A percentile compares a stretch with the other conserved stretches of the same genome.
phyloP scores from a whole-genome alignment of 2,113 vertebrate species.

The Oriolus oriolus region DNA sequence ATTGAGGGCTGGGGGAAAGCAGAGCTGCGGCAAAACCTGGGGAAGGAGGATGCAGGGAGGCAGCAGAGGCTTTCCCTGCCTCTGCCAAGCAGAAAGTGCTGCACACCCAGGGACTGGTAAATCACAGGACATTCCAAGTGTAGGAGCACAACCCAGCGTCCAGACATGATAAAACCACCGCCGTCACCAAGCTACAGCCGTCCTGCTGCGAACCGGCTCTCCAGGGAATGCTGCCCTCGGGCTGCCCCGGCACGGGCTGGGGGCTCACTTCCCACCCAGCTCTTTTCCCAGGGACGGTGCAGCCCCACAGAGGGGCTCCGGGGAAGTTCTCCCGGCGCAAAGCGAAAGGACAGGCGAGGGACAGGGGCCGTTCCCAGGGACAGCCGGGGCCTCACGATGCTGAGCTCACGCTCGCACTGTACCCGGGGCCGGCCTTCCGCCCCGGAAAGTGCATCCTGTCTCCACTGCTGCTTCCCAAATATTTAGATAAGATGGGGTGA shows the following conservation, averaged over 20 bases:
- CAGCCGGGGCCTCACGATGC: not conserved
- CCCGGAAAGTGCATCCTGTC: not conserved
- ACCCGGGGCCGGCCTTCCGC: not conserved
- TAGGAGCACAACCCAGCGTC: constrained; percentile 60
- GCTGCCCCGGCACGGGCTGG: not conserved
- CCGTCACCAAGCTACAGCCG: fast-evolving
- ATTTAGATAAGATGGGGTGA: constrained; percentile 14
- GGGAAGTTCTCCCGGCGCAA: not conserved
- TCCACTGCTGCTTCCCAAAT: not conserved
- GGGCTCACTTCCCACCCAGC: not conserved
- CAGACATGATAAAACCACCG: not conserved
- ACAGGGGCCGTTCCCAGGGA: fast-evolving
- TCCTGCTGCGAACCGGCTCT: not conserved
- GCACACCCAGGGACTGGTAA: not conserved
- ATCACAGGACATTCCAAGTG: not conserved
- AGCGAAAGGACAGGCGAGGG: not conserved
- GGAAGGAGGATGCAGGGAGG: not conserved
- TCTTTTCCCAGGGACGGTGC: not conserved
- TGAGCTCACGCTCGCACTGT: not conserved
- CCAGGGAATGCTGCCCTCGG: not conserved
- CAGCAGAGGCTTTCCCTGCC: not conserved
- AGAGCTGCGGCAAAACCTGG: not conserved
- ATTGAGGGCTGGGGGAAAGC: not conserved
- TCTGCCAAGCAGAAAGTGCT: not conserved
- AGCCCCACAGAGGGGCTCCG: fast-evolving